Base-by-base conservation (phyloP, 2,797 vertebrate genomes). In the Helostoma temminkii region DNA sequence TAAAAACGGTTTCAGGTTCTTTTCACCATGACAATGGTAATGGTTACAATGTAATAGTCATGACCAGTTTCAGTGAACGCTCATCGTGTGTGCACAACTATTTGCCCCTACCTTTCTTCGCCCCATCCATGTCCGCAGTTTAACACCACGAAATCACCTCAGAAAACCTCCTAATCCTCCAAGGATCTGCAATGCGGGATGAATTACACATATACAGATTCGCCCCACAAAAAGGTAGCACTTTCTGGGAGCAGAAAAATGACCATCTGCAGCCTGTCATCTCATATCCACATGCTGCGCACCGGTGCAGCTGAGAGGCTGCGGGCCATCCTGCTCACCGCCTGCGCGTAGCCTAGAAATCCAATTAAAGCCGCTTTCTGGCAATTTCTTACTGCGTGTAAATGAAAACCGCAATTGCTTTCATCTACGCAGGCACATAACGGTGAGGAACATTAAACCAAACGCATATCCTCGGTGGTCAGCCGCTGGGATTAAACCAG, bases 401-500 rank as follows among this genome's bases (percentile, higher is more conserved):
- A 66, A 54, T 19, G 2, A 66, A 58, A 47, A 7, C 9, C 43
- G 48, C 22, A 46, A 30, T n/a, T 14, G 10, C 9, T 48, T 64
- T 57, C 45, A 65, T 72, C 68, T 56, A 12, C 36, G 63, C 52
- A 71, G 61, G 58, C 41, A 69, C 64, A 74, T 34, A 49, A 41
- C 41, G 39, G 21, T 6, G 57, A 76, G 9, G 63, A 60, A 64
- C 73, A 78, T 74, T 55, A 65, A 62, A 78, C 69, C 47, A 50
- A 69, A 71, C 47, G 43, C 48, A 32, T 49, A 58, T 41, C 55
- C 54, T 76, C 80, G 66, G 74, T 80, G 85, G 83, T 82, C 85
- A 90, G 78, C 37, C 75, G 80, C 66, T 77, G 18, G 92, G 93
- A 93, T 93, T 94, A 93, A 61, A 83, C 69, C 16, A 73, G 88